A percentile compares a stretch with the other conserved stretches of the same genome.
These are phyloP conservation scores for Melanotaenia nigrans DNA, from an alignment of 2,797 vertebrate species.

Conservation along the genomic window DNA sequence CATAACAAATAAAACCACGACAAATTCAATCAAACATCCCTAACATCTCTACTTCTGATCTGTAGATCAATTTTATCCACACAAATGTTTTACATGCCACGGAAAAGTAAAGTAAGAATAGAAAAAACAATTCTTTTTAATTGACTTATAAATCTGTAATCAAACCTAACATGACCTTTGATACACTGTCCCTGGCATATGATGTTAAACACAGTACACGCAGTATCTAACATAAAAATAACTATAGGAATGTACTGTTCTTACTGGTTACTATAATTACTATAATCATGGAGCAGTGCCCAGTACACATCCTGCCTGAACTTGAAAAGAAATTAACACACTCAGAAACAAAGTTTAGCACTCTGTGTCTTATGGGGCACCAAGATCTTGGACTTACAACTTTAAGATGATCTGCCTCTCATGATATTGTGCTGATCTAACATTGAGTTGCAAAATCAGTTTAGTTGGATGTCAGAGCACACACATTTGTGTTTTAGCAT, in stretches of 20 bases:
- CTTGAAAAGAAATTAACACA: background rate
- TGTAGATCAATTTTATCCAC: background rate
- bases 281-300: background rate
- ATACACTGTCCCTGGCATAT: background rate
- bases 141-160: background rate
- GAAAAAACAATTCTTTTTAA: background rate
- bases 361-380: background rate
- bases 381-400: background rate
- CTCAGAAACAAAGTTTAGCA: background rate
- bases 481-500: conserved; percentile 4
- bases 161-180: background rate
- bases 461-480: conserved; percentile 7
- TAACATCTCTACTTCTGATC: background rate
- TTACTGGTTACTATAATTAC: background rate
- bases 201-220: background rate
- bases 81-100: background rate
- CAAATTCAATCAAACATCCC: too few relatives aligned
- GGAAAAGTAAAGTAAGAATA: too few relatives aligned
- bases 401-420: background rate
- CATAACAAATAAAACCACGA: background rate
- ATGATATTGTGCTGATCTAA: conserved; percentile 4
- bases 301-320: background rate
- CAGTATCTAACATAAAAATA: background rate
- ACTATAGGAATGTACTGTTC: background rate
- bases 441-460: conserved; percentile 18